These are phyloP conservation scores for Pteronura brasiliensis DNA, from an alignment of 2,113 vertebrate genomes.

Conservation along the genomic window DNA sequence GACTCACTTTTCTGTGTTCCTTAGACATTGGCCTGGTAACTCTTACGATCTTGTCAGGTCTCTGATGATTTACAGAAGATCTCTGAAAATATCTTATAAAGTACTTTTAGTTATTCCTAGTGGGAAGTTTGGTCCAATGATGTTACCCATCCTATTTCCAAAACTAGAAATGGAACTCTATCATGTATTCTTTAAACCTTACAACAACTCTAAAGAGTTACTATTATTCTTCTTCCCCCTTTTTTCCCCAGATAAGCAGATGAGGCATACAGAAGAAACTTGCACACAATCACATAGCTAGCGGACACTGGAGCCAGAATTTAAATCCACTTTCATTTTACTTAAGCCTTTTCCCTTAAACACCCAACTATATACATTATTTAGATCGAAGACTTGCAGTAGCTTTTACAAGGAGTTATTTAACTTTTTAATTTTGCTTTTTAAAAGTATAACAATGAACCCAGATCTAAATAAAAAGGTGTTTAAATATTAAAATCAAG, in stretches of 20 bases:
- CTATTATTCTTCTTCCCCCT: neutral
- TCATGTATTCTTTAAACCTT: neutral
- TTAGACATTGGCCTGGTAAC: neutral
- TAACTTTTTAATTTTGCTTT: neutral
- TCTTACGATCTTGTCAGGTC: neutral
- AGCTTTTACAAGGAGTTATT: neutral
- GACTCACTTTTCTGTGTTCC: neutral
- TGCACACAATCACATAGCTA: neutral
- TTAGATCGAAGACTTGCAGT: neutral
- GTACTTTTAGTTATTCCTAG: neutral
- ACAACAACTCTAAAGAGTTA: neutral
- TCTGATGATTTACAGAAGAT: neutral
- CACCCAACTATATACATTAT: neutral
- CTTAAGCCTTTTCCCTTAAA: neutral
- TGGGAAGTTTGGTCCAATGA: neutral
- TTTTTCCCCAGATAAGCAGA: neutral
- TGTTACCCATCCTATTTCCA: neutral
- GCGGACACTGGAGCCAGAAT: neutral
- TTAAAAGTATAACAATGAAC: neutral
- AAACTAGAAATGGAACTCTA: neutral
- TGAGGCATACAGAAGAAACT: neutral
- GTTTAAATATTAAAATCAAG: neutral
- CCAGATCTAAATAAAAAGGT: neutral
- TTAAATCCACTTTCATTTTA: neutral
- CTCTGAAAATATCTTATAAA: neutral